A percentile compares a stretch with the other conserved stretches of the same genome.
Evolutionary conservation across 2,888 invertebrate genomes (phyloP).

Genomic region (Oscheius sp.): DNA sequence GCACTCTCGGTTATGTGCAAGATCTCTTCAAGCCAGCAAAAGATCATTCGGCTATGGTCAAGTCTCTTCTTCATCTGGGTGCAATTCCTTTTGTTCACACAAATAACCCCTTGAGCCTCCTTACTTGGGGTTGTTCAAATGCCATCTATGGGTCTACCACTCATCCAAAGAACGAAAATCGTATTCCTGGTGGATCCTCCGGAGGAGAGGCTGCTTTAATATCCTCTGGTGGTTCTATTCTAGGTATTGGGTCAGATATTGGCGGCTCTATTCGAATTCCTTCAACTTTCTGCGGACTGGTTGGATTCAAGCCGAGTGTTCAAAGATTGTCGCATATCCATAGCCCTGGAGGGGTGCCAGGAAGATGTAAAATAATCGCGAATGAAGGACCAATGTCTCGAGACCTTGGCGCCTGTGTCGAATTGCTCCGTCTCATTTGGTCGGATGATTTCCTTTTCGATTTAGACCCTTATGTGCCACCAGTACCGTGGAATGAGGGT

Average conservation of each 20-base stretch:
- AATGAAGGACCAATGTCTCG: constrained; percentile 62
- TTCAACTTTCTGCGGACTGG: constrained; percentile 72
- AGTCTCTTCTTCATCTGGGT: constrained; percentile 66
- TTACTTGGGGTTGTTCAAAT: constrained; percentile 69
- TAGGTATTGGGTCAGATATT: constrained; percentile 73
- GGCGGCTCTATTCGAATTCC: constrained; percentile 74
- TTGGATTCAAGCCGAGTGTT: constrained; percentile 41
- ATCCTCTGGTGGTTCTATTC: constrained; percentile 71
- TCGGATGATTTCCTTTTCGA: constrained; percentile 53
- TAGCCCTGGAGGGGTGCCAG: constrained; percentile 52
- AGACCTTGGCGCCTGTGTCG: constrained; percentile 47
- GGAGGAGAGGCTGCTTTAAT: constrained; percentile 73
- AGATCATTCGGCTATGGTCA: constrained; percentile 40
- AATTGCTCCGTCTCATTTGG: constrained; percentile 34
- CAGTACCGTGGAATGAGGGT: constrained; percentile 56
- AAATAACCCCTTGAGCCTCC: constrained; percentile 70
- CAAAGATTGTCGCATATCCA: not conserved
- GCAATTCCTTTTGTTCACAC: constrained; percentile 74
- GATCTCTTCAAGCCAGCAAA: constrained; percentile 58
- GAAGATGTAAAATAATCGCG: constrained; percentile 54
- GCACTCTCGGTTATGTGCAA: constrained; percentile 67
- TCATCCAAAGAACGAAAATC: constrained; percentile 2
- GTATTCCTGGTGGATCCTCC: constrained; percentile 72
- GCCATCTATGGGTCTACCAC: constrained; percentile 70
- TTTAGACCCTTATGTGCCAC: constrained; percentile 60